Evolutionary conservation across 2,113 vertebrate species (phyloP), one percentile per base, ranked within the genome.

Genomic region (Tenrec ecaudatus): DNA sequence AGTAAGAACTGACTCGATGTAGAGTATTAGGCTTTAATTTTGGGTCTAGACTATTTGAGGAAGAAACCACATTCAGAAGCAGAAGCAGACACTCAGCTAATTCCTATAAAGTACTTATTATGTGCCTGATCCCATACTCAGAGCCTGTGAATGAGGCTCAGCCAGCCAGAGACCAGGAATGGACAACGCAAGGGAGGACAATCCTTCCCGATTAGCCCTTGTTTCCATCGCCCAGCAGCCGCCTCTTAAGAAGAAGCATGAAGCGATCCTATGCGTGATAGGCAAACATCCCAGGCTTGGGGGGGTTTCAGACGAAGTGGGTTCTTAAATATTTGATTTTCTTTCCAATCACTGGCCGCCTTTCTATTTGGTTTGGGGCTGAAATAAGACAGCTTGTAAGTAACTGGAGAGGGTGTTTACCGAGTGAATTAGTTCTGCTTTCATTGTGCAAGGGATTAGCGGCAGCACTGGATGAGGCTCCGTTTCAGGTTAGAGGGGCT

Each of bases 351-450:
- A 91, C 97, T 97, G 97, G 95, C 97, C 93, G 92, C 97, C 97
- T 98, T 98, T 98, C 97, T 98, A 94, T 98, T 98, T 98, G 97
- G 98, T 98, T 98, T 96, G 97, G 97, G 97, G 96, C 97, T 99
- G 98, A 98, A 99, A 99, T 98, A 99, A 99, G 99, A 98, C 98
- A 98, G 98, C 98, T 98, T 99, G 98, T 98, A 98, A 99, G 98
- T 98, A 98, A 99, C 98, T 98, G 99, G 98, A 99, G 98, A 99
- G 99, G 99, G 98, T 99, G 99, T 99, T 99, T 99, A 99, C 99
- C 99, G 98, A 98, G 99, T 99, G 99, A 99, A 99, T 99, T 99
- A 99, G 99, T 99, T 99, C 98, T 98, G 99, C 98, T 99, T 97
- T 99, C 98, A 99, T 99, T 99, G 99, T 99, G 99, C 98, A 96